Evolutionary conservation across 2,888 invertebrate genomes (phyloP).

Genomic region (Drosophila anceps): DNA sequence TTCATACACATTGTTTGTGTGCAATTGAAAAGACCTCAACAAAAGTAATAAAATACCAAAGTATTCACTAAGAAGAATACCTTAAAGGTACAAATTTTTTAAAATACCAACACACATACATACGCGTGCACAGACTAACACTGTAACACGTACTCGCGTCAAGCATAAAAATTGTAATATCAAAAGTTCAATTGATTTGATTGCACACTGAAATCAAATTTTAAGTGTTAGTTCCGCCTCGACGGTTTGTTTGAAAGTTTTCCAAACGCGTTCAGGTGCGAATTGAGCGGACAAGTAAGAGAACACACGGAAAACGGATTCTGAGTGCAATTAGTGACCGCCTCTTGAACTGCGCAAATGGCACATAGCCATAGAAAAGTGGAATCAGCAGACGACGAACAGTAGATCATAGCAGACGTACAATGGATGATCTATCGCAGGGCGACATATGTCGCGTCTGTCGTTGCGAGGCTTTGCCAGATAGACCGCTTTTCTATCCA

Average conservation of each 20-base stretch:
- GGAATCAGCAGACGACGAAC: slow-evolving; percentile 17
- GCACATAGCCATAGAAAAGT: slow-evolving; percentile 35
- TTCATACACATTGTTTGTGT: not conserved
- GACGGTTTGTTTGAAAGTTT: slow-evolving; percentile 13
- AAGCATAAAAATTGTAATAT: slow-evolving; percentile 60
- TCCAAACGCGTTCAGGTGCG: slow-evolving; percentile 1
- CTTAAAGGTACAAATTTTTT: slow-evolving; percentile 20
- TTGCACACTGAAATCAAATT: slow-evolving; percentile 44
- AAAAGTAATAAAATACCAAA: slow-evolving; percentile 15
- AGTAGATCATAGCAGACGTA: slow-evolving; percentile 25
- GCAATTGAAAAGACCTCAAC: not conserved
- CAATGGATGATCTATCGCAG: slow-evolving; percentile 85
- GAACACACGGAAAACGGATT: slow-evolving; percentile 1
- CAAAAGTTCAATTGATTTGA: slow-evolving; percentile 47
- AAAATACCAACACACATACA: slow-evolving; percentile 36
- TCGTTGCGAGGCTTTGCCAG: slow-evolving; percentile 95
- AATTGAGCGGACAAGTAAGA: not conserved
- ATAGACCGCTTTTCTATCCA: slow-evolving; percentile 98
- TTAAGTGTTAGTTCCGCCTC: slow-evolving; percentile 34
- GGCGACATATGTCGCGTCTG: slow-evolving; percentile 98
- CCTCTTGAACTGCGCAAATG: slow-evolving; percentile 57
- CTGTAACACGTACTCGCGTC: slow-evolving; percentile 60
- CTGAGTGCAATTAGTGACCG: slow-evolving; percentile 34
- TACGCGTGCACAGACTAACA: slow-evolving; percentile 27
- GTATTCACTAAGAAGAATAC: slow-evolving; percentile 8